Base-by-base conservation (phyloP, 2,113 vertebrate genomes). In the Lamprotornis superbus region DNA sequence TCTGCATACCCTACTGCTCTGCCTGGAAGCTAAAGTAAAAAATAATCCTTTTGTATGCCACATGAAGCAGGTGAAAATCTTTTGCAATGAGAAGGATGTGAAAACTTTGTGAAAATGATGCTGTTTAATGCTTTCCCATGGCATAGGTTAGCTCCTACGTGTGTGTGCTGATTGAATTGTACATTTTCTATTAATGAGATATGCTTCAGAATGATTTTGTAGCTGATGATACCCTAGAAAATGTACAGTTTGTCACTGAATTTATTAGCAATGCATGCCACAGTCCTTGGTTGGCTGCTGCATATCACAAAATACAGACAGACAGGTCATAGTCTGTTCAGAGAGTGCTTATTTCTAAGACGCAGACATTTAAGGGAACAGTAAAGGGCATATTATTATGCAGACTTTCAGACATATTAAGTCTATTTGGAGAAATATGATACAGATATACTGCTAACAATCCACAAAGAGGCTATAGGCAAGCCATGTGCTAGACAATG, bases 31-130 rank as follows among this genome's bases (percentile, higher is more conserved):
- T 80, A 93, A 67, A 73, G 85, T 74, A 74, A 76, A 40, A 67
- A 91, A 53, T 77, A 95, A 89, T 84, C 67, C 67, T 85, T 79
- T 89, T 84, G 74, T 78, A 83, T 4, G 17, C 46, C 30, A 55
- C 63, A 83, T 1, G 22, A 88, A 83, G 30, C 63, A 80, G 74
- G 65, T 79, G 77, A 89, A 73, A 85, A 56, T 61, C 37, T 95
- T 91, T 89, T 93, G 40, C 91, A 80, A 76, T 53, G 44, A 55
- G 67, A 70, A 91, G 47, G 47, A 91, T 84, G 28, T 77, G 33
- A 83, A 95, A 95, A 94, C 50, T 93, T 91, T 90, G 59, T 61
- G 46, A 79, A 96, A 96, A 90, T 35, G 13, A 40, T 88, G 31
- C 33, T 59, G 46, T 80, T 92, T 69, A 85, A 90, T 88, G 42